Evolutionary conservation across 1,140 invertebrate genomes (phyloP).

Genomic region (Pogonomyrmex barbatus): DNA sequence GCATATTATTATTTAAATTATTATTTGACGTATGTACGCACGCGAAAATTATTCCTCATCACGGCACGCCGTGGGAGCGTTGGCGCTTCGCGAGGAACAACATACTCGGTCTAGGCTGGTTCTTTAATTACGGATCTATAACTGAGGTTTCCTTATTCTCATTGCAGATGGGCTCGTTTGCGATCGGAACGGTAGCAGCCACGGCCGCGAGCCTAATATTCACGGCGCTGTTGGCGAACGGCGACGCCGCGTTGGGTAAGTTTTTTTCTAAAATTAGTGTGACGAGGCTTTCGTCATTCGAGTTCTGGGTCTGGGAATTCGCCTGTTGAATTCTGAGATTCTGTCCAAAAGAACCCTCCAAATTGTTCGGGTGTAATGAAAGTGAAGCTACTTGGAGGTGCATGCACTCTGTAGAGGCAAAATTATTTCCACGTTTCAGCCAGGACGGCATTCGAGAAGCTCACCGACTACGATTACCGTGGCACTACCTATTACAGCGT

Average conservation of each 20-base stretch:
- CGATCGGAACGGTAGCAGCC: constrained; percentile 78
- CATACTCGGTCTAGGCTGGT: background rate
- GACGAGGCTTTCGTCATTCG: background rate
- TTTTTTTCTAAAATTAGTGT: constrained; percentile 61
- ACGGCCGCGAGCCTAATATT: constrained; percentile 70
- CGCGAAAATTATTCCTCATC: background rate
- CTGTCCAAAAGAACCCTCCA: background rate
- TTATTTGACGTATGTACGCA: background rate
- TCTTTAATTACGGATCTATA: constrained; percentile 71
- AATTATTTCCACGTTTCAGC: constrained; percentile 85
- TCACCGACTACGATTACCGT: constrained; percentile 96
- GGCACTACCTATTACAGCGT: constrained; percentile 97
- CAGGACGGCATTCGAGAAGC: constrained; percentile 96
- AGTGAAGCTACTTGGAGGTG: background rate
- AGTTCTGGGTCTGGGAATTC: background rate
- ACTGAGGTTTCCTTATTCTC: constrained; percentile 72
- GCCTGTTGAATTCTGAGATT: background rate
- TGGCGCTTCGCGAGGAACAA: constrained; percentile 19
- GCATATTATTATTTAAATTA: constrained; percentile 19
- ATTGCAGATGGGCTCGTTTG: constrained; percentile 83
- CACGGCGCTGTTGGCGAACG: constrained; percentile 76
- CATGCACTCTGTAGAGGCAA: background rate
- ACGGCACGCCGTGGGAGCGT: background rate
- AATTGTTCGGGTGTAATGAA: background rate
- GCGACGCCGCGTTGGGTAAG: constrained; percentile 80